Conservation (phyloP, 2,888 invertebrate genomes). For the Cordylochernes scorpioides region DNA sequence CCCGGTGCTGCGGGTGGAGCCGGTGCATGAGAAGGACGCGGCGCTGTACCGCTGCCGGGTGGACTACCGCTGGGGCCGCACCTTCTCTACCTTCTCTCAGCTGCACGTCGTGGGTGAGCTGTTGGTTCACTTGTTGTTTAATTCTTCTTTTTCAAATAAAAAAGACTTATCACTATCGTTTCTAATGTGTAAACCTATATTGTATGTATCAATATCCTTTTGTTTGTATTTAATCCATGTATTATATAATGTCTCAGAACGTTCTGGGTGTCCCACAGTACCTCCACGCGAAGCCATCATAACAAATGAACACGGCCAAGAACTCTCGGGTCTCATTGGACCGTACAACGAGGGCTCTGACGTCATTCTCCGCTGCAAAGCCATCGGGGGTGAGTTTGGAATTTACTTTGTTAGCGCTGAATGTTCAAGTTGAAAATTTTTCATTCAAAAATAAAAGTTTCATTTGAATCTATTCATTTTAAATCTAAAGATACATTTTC, state of each 20-base stretch:
- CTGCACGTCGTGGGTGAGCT: constrained; percentile 11
- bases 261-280: constrained; percentile 33
- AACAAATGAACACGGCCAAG: constrained; percentile 52
- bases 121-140: background rate
- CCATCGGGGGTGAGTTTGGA: constrained; percentile 58
- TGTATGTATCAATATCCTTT: too few relatives aligned
- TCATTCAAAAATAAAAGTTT: too few relatives aligned
- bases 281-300: constrained; percentile 63
- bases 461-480: too few relatives aligned
- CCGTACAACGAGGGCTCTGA: constrained; percentile 64
- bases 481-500: too few relatives aligned
- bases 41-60: constrained; percentile 11
- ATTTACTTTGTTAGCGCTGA: too few relatives aligned
- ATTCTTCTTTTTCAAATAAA: too few relatives aligned
- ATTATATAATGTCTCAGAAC: background rate
- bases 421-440: too few relatives aligned
- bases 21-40: constrained; percentile 10
- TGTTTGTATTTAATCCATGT: background rate
- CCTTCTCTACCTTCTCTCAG: constrained; percentile 8
- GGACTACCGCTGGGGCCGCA: constrained; percentile 11
- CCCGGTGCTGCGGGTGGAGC: constrained; percentile 7
- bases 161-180: too few relatives aligned
- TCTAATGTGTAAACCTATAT: too few relatives aligned
- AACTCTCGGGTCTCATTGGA: constrained; percentile 51
- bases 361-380: constrained; percentile 54